Conservation (phyloP, 2,797 vertebrate genomes). For the Clarias fuscus region DNA sequence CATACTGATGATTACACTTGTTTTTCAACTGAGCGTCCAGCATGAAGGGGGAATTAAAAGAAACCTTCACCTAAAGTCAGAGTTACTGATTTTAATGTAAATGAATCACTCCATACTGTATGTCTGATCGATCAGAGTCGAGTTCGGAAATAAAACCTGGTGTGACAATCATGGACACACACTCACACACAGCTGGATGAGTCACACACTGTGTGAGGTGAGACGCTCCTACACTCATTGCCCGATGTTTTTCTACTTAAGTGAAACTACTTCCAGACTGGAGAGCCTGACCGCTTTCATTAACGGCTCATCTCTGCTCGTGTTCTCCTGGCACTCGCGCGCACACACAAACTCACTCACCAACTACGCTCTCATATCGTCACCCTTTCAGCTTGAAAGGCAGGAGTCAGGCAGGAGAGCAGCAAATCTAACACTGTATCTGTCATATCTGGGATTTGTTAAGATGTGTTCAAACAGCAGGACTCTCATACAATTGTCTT, state of each 20-base stretch:
- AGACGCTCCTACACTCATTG: background rate
- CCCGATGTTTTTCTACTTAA: slow-evolving; percentile 1
- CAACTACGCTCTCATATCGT: background rate
- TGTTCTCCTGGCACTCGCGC: background rate
- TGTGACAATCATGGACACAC: no score
- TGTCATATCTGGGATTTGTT: background rate
- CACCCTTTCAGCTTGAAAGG: background rate
- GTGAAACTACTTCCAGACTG: background rate
- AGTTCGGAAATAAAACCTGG: background rate
- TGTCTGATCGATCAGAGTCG: background rate
- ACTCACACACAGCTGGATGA: background rate
- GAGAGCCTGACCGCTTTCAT: background rate
- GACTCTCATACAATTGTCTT: no score
- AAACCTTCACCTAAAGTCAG: background rate
- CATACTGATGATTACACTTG: background rate
- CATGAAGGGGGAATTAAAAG: background rate
- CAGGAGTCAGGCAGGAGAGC: background rate
- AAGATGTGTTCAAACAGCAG: background rate
- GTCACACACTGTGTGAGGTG: background rate
- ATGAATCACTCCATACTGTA: background rate
- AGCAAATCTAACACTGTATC: background rate
- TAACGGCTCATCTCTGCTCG: background rate
- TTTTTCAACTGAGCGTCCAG: background rate
- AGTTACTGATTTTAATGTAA: background rate
- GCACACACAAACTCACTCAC: background rate